phyloP scores from a whole-genome alignment of 1,140 invertebrate species.

The Asbolus verrucosus region DNA sequence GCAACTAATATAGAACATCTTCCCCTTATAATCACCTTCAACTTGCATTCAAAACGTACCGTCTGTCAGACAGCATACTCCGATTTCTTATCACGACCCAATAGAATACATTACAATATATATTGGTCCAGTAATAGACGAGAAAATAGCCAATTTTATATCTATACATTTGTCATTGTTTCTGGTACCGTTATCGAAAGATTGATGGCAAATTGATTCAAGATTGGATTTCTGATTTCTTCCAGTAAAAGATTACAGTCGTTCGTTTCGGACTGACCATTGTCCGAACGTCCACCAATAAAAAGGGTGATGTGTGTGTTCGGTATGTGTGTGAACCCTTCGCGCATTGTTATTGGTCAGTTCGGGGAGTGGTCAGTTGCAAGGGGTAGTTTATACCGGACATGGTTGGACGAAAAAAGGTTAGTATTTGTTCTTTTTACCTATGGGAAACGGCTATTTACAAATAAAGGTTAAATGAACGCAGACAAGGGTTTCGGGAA shows the following conservation, averaged over 20 bases:
- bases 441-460: neutral
- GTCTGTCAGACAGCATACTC: conserved; percentile 26
- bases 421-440: conserved; percentile 2
- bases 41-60: too few relatives aligned
- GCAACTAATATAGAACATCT: too few relatives aligned
- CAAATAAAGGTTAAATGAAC: neutral
- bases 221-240: neutral
- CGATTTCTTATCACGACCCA: conserved; percentile 35
- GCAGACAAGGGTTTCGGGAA: neutral
- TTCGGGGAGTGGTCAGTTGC: conserved; percentile 51
- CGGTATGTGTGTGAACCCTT: conserved; percentile 1
- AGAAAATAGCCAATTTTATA: conserved; percentile 49
- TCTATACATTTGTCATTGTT: conserved; percentile 46
- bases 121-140: conserved; percentile 45
- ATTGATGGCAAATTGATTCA: conserved; percentile 36
- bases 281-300: conserved; percentile 48
- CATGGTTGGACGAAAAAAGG: conserved; percentile 46
- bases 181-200: conserved; percentile 14
- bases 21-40: too few relatives aligned
- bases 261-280: conserved; percentile 37
- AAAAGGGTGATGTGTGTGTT: conserved; percentile 30
- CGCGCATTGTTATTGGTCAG: conserved; percentile 49
- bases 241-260: too few relatives aligned
- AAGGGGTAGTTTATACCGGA: conserved; percentile 39
- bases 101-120: conserved; percentile 48